Conservation (phyloP, 2,797 vertebrate species). For the Pempheris klunzingeri region DNA sequence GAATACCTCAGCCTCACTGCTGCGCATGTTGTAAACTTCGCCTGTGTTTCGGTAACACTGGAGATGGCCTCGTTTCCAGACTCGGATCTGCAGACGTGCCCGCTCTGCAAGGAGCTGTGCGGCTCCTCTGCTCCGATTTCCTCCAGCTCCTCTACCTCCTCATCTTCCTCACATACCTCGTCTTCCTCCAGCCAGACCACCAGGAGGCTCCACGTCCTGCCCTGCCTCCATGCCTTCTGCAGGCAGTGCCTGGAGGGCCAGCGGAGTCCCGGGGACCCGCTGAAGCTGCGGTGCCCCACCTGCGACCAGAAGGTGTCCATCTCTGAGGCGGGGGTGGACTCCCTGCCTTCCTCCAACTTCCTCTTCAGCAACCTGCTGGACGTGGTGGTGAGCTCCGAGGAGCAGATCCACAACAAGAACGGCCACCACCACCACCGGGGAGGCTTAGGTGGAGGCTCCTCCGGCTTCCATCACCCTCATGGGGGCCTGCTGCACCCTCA, state of each 20-base stretch:
- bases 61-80: conserved; percentile 93
- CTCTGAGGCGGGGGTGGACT: conserved; percentile 93
- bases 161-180: conserved; percentile 92
- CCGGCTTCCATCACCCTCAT: conserved; percentile 76
- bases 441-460: conserved; percentile 65
- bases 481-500: conserved; percentile 82
- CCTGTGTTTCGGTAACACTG: conserved; percentile 61
- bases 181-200: conserved; percentile 87
- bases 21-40: conserved; percentile 65
- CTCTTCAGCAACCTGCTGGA: conserved; percentile 94
- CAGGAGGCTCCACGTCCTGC: conserved; percentile 92
- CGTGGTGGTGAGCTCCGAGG: conserved; percentile 91
- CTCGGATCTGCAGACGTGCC: conserved; percentile 93
- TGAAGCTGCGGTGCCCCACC: conserved; percentile 92
- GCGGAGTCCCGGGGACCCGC: conserved; percentile 86
- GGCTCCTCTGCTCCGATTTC: conserved; percentile 92
- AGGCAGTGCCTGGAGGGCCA: conserved; percentile 93
- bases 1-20: conserved; percentile 60
- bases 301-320: conserved; percentile 94
- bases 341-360: conserved; percentile 93
- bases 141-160: conserved; percentile 91
- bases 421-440: conserved; percentile 79
- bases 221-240: conserved; percentile 94
- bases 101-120: conserved; percentile 94
- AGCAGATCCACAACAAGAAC: conserved; percentile 88